A percentile compares a stretch with the other conserved stretches of the same genome.
Evolutionary conservation across 2,797 vertebrate genomes (phyloP).

Genomic region (Ispidina picta): DNA sequence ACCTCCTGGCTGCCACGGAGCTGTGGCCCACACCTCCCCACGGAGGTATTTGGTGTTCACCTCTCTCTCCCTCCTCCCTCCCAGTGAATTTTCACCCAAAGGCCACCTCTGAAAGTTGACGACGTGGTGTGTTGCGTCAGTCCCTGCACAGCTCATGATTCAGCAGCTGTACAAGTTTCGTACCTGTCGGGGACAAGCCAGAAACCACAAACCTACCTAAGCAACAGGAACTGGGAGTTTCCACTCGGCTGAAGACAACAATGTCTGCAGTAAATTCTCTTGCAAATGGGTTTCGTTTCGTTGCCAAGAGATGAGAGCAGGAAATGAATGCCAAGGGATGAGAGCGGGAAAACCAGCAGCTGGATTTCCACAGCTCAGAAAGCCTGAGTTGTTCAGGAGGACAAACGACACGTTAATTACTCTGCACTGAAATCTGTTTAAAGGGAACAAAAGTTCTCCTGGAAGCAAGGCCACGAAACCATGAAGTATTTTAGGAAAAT

Average conservation of each 20-base stretch:
- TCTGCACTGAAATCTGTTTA: not conserved
- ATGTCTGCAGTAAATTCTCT: not conserved
- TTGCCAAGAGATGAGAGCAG: not conserved
- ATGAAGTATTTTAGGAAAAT: slow-evolving; percentile 7
- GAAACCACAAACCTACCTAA: slow-evolving; percentile 44
- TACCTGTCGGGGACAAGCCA: slow-evolving; percentile 32
- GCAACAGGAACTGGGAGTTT: slow-evolving; percentile 31
- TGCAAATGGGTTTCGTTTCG: not conserved
- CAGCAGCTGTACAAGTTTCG: slow-evolving; percentile 18
- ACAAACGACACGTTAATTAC: not conserved
- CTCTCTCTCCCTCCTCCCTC: not conserved
- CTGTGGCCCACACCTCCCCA: not conserved
- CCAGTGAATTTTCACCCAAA: slow-evolving; percentile 6
- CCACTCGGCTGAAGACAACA: not conserved
- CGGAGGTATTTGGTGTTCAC: not conserved
- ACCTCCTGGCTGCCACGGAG: not conserved
- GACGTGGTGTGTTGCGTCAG: not conserved
- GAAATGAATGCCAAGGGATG: not conserved
- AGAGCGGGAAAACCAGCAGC: not conserved
- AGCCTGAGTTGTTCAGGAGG: not conserved
- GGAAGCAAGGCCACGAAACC: not conserved
- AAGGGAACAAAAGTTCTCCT: not conserved
- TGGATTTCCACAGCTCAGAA: not conserved
- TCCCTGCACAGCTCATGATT: slow-evolving; percentile 12
- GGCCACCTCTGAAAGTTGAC: slow-evolving; percentile 16